phyloP scores from a whole-genome alignment of 2,888 invertebrate species.

The Amiota mariae region DNA sequence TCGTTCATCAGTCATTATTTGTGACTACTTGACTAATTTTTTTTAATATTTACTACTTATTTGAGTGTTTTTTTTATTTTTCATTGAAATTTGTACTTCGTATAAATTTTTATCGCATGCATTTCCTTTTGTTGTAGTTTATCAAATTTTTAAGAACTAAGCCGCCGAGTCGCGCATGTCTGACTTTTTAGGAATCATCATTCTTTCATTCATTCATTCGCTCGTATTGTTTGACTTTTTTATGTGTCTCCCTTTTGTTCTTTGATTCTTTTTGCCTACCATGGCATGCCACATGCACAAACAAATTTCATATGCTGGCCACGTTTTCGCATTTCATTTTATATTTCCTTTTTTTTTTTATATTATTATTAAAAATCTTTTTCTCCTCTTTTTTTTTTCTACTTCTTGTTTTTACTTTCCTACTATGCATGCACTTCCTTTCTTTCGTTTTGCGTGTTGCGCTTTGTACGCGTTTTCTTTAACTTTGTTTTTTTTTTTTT shows the following conservation, averaged over 20 bases:
- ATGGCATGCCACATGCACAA: too few species aligned
- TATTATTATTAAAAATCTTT: constrained; percentile 25
- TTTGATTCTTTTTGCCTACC: constrained; percentile 14
- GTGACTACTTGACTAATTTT: constrained; percentile 14
- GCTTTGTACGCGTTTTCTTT: constrained; percentile 39
- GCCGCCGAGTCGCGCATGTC: background rate
- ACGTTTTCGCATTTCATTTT: constrained; percentile 53
- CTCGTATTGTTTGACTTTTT: background rate
- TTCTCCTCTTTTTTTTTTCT: constrained; percentile 31
- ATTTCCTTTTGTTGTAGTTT: constrained; percentile 3
- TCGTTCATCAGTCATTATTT: constrained; percentile 18
- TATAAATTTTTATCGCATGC: constrained; percentile 13
- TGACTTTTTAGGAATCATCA: constrained; percentile 1
- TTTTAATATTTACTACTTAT: background rate
- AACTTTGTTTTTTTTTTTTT: background rate
- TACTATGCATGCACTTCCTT: constrained; percentile 30
- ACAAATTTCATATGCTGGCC: constrained; percentile 49
- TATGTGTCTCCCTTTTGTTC: background rate
- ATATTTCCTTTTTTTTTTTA: constrained; percentile 36
- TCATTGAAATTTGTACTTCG: too few species aligned
- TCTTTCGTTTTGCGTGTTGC: constrained; percentile 42
- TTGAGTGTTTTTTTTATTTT: too few species aligned
- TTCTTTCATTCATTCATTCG: constrained; percentile 3
- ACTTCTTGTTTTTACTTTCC: constrained; percentile 35
- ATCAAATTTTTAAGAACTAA: too few species aligned